Evolutionary conservation across 2,797 vertebrate genomes (phyloP).

Genomic region (Argentina silus): DNA sequence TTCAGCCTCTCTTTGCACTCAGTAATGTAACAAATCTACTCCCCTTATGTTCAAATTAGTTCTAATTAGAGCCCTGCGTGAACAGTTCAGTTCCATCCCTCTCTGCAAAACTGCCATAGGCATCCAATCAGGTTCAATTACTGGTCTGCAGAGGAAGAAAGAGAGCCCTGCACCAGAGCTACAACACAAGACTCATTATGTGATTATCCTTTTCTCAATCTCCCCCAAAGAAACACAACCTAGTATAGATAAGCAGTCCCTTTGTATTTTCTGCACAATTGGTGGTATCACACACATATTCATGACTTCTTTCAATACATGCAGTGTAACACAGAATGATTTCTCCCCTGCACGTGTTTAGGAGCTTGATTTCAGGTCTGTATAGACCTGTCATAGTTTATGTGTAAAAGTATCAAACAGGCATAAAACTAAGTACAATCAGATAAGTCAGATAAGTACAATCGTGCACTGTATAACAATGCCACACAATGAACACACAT

Average conservation of each 20-base stretch:
- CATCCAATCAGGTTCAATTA: constrained; percentile 37
- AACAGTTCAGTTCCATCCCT: constrained; percentile 27
- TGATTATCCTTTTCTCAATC: constrained; percentile 3
- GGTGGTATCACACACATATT: background rate
- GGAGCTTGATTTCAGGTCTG: background rate
- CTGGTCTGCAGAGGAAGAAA: constrained; percentile 18
- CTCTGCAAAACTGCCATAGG: constrained; percentile 26
- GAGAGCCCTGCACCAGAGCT: constrained; percentile 8
- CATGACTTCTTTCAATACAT: constrained; percentile 14
- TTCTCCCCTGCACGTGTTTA: background rate
- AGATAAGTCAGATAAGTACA: background rate
- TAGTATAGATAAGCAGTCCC: background rate
- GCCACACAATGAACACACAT: background rate
- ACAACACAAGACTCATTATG: constrained; percentile 22
- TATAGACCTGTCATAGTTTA: no score
- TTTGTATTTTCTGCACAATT: background rate
- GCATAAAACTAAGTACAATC: background rate
- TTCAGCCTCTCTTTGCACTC: constrained; percentile 25
- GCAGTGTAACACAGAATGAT: constrained; percentile 5
- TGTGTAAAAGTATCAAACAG: no score
- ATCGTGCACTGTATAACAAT: no score
- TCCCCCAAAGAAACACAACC: constrained; percentile 4
- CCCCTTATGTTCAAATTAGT: constrained; percentile 23
- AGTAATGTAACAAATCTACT: constrained; percentile 23
- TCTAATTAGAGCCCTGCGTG: constrained; percentile 37